Base-by-base conservation (phyloP, 2,113 vertebrate genomes). In the Coptodon rendalli region DNA sequence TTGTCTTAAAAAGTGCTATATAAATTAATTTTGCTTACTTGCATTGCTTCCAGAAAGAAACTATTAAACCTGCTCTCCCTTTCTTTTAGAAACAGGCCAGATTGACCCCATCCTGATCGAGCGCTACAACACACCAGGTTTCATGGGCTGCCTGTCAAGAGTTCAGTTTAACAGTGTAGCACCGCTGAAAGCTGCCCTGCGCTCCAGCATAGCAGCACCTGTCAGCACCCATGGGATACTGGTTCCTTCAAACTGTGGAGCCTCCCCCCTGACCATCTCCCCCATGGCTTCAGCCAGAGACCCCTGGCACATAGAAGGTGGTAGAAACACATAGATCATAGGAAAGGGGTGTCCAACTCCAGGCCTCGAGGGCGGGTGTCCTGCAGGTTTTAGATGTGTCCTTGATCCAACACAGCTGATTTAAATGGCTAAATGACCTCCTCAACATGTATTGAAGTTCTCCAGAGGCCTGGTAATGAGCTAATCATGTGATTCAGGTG, bases 191-290 rank as follows among this genome's bases (percentile, higher is more conserved):
- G 97, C 97, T 0, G 98, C 98, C 1, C 87, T 99, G 93, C 97
- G 97, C 63, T 96, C 94, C 0, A 96, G 96, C 3, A 80, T 96
- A 90, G 19, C 93, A 29, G 97, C 97, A 0, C 97, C 98, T 4
- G 97, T 98, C 73, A 96, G 97, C 90, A 93, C 97, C 63, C 96
- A 98, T 85, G 98, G 98, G 11, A 97, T 98, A 29, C 95, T 99
- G 87, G 98, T 99, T 17, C 98, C 99, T 59, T 99, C 98, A 89
- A 99, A 99, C 94, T 99, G 98, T 9, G 98, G 98, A 61, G 98
- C 99, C 2, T 97, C 97, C 24, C 98, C 99, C 0, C 95, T 98
- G 83, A 99, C 98, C 50, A 97, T 99, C 76, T 97, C 97, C 34
- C 98, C 98, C 85, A 97, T 98, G 97, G 97, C 97, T 2, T 97